Evolutionary conservation across 1,140 invertebrate species (phyloP).

Genomic region (Akabosia matsudoensis): DNA sequence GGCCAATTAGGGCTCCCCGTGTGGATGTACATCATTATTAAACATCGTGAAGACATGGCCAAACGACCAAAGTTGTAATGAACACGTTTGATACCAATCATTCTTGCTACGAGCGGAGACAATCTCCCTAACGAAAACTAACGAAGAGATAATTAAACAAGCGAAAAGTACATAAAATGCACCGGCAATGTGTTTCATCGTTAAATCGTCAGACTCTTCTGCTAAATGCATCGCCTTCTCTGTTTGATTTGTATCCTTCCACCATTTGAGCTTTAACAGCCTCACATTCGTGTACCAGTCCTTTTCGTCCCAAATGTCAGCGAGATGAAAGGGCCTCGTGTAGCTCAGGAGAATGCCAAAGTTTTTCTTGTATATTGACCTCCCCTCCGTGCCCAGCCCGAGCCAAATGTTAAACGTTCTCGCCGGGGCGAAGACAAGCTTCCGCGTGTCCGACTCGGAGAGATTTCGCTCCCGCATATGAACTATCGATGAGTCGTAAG

Average conservation of each 20-base stretch:
- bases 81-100: too few species aligned
- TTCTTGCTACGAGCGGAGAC: too few species aligned
- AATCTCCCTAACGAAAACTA: too few species aligned
- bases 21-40: too few species aligned
- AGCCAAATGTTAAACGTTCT: not conserved
- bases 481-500: too few species aligned
- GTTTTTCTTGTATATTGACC: slow-evolving; percentile 30
- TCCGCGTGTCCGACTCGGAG: too few species aligned
- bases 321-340: slow-evolving; percentile 19
- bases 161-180: not conserved
- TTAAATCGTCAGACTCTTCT: not conserved
- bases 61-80: too few species aligned
- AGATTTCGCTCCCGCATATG: too few species aligned
- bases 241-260: slow-evolving; percentile 27
- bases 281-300: slow-evolving; percentile 22
- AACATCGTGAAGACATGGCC: too few species aligned
- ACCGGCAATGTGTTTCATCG: not conserved
- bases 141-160: too few species aligned
- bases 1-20: too few species aligned
- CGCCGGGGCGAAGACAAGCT: too few species aligned
- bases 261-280: slow-evolving; percentile 26
- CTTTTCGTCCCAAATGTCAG: slow-evolving; percentile 27
- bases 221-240: slow-evolving; percentile 5
- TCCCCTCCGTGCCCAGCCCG: not conserved
- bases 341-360: slow-evolving; percentile 29